Conservation (phyloP, 1,140 invertebrate genomes). For the Drosophila subobscura region DNA sequence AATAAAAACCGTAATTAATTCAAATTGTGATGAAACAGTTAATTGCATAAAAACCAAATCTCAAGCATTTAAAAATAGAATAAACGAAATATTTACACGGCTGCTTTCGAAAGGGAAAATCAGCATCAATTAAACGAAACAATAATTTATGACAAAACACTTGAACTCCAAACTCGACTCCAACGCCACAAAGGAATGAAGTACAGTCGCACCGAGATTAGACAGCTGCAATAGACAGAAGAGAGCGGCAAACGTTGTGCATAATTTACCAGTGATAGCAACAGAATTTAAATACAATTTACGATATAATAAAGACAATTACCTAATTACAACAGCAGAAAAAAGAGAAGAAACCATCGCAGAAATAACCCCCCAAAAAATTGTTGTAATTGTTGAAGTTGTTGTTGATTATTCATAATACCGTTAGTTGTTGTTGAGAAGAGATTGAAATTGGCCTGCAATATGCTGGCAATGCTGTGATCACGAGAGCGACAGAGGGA, state of each 20-base stretch:
- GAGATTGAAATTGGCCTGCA: too few relatives aligned
- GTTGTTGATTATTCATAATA: conserved; percentile 45
- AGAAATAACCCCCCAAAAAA: conserved; percentile 10
- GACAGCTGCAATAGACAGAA: background rate
- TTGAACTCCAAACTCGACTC: too few relatives aligned
- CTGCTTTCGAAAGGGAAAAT: background rate
- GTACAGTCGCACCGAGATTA: conserved; percentile 16
- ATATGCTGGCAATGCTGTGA: conserved; percentile 42
- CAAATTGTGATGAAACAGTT: conserved; percentile 71
- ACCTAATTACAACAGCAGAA: conserved; percentile 16
- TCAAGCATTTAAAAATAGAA: conserved; percentile 49
- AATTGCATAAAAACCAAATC: conserved; percentile 53
- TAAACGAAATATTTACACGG: conserved; percentile 12
- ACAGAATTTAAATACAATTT: conserved; percentile 67
- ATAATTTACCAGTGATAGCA: conserved; percentile 70
- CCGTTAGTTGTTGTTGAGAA: conserved; percentile 29
- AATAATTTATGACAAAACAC: conserved; percentile 65
- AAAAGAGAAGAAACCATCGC: conserved; percentile 28
- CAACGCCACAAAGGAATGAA: conserved; percentile 7
- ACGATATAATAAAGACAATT: conserved; percentile 16
- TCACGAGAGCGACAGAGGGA: conserved; percentile 11
- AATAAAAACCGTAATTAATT: conserved; percentile 47
- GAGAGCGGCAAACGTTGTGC: background rate
- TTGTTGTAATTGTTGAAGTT: conserved; percentile 56
- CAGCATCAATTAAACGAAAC: conserved; percentile 76